Evolutionary conservation across 1,140 invertebrate species (phyloP).

Genomic region (Neuroterus valhalla): DNA sequence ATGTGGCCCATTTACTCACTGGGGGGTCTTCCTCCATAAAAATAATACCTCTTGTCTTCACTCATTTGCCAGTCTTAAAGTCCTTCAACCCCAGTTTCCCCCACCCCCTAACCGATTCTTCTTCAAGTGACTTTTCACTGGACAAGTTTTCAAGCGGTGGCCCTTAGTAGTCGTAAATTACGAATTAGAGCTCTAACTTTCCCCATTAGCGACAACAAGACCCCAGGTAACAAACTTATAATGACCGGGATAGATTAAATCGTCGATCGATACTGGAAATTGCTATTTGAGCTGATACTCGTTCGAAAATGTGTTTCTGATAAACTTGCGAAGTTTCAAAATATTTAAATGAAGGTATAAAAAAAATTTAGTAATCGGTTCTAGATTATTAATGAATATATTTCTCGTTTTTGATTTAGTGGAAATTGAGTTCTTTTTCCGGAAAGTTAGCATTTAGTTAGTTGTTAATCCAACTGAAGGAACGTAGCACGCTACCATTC

Average conservation of each 20-base stretch:
- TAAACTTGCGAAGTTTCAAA: background rate
- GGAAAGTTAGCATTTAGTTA: too few species aligned
- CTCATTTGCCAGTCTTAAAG: conserved; percentile 49
- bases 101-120: conserved; percentile 9
- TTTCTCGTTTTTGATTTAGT: too few species aligned
- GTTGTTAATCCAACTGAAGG: too few species aligned
- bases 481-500: too few species aligned
- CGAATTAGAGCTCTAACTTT: conserved; percentile 58
- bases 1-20: conserved; percentile 53
- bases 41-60: conserved; percentile 63
- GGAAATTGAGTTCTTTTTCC: too few species aligned
- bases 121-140: conserved; percentile 18
- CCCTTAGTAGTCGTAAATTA: conserved; percentile 54
- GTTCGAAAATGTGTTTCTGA: background rate
- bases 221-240: conserved; percentile 11
- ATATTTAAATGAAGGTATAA: too few species aligned
- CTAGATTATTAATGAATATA: too few species aligned
- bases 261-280: background rate
- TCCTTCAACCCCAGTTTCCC: background rate
- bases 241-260: conserved; percentile 9
- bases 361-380: too few species aligned
- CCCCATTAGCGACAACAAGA: conserved; percentile 44
- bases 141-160: conserved; percentile 21
- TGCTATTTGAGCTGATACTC: background rate
- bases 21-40: conserved; percentile 53